phyloP scores from a whole-genome alignment of 2,113 vertebrate genomes.

The Morone saxatilis region DNA sequence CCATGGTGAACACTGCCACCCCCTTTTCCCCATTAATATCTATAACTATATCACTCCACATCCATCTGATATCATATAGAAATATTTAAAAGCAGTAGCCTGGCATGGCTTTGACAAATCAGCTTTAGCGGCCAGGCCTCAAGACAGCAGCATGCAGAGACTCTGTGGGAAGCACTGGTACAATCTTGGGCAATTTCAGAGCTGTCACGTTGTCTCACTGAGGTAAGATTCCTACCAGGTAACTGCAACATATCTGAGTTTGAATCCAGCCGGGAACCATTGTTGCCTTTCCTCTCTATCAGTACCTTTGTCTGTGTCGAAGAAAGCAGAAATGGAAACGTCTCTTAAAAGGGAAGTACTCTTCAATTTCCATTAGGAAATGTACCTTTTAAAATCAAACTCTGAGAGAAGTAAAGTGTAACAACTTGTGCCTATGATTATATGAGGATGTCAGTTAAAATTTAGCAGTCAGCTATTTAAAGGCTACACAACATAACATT shows the following conservation, averaged over 20 bases:
- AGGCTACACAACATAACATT: not conserved
- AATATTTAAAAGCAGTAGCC: not conserved
- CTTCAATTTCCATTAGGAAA: not conserved
- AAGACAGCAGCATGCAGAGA: not conserved
- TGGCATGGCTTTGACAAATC: not conserved
- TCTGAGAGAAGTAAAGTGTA: not conserved
- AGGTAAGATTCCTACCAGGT: conserved; percentile 36
- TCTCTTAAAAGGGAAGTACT: not conserved
- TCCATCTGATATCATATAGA: not conserved
- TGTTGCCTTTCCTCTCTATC: not conserved
- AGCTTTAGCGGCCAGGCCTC: conserved; percentile 14
- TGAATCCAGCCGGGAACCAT: not conserved
- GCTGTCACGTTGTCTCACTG: not conserved
- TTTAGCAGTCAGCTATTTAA: not conserved
- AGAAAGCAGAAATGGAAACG: conserved; percentile 3
- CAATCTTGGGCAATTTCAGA: conserved; percentile 35
- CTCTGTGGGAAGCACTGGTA: not conserved
- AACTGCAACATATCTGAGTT: conserved; percentile 17
- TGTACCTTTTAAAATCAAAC: not conserved
- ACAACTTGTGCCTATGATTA: not conserved
- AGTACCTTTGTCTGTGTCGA: not conserved
- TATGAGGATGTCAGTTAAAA: not conserved
- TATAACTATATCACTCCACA: not conserved
- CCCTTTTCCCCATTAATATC: not conserved
- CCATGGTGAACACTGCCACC: not conserved